Conservation (phyloP, 1,140 invertebrate species). For the Heliconius nattereri region DNA sequence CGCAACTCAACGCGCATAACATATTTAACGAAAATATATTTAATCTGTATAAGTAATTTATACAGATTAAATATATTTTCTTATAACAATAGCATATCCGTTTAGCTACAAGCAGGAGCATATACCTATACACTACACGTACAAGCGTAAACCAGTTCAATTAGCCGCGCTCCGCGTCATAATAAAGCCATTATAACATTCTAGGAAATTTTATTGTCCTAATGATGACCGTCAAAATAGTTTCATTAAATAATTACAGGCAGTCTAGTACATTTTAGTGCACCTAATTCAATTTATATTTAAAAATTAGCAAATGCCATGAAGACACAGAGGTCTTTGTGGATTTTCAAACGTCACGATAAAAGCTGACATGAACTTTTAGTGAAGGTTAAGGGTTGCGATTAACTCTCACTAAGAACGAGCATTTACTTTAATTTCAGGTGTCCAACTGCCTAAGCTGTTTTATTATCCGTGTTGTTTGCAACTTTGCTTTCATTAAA, state of each 20-base stretch:
- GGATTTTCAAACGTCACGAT: too few species aligned
- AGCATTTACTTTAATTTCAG: not conserved
- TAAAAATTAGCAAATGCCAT: too few species aligned
- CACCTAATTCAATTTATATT: too few species aligned
- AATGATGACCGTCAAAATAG: constrained; percentile 35
- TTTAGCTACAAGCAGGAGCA: not conserved
- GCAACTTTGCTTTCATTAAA: not conserved
- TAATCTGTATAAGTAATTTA: too few species aligned
- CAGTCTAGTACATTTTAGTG: not conserved
- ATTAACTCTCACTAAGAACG: too few species aligned
- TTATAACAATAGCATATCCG: not conserved
- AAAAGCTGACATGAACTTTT: not conserved
- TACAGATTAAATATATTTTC: not conserved
- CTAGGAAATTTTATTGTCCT: constrained; percentile 38
- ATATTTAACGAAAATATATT: too few species aligned
- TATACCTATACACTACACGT: constrained; percentile 25
- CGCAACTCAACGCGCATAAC: too few species aligned
- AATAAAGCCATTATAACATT: constrained; percentile 42
- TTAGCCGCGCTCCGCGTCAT: constrained; percentile 37
- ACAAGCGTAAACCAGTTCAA: constrained; percentile 31
- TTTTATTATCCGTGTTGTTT: not conserved
- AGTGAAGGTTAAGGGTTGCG: too few species aligned
- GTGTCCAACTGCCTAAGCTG: not conserved
- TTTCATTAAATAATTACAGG: not conserved
- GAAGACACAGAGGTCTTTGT: too few species aligned